Evolutionary conservation across 2,797 vertebrate species (phyloP), one percentile per base, ranked within the genome.

Genomic region (Moxostoma hubbsi): DNA sequence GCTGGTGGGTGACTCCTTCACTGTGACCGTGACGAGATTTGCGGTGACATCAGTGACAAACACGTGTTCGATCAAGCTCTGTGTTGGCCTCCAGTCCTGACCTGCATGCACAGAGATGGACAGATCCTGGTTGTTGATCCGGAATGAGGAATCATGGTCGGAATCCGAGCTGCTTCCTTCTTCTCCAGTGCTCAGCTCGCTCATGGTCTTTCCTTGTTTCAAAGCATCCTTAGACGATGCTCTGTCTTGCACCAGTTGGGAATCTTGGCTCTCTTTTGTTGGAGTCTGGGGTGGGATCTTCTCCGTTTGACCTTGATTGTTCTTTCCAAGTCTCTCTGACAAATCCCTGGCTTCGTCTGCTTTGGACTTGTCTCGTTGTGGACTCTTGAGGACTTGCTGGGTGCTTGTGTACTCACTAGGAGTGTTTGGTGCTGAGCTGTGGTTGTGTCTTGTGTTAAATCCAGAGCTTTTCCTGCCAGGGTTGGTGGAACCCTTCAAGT

Each of bases 1-100:
- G 0, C 98, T 99, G 90, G 98, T 99, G 0, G 98, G 97, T 0
- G 97, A 98, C 88, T 99, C 98, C 86, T 99, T 99, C 80, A 99
- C 98, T 0, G 98, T 99, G 85, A 99, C 98, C 0, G 98, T 99
- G 82, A 99, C 96, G 51, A 99, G 94, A 86, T 99, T 99, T 13
- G 98, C 98, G 0, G 98, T 99, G 89, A 99, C 98, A 0, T 99
- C 98, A 0, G 98, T 99, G 85, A 99, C 98, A 5, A 99, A 99
- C 75, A 99, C 98, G 0, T 99, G 98, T 84, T 99, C 97, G 0
- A 99, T 96, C 86, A 99, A 93, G 77, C 95, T 98, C 45, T 96
- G 94, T 0, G 97, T 91, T 6, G 98, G 98, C 81, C 96, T 98
- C 98, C 98, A 99, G 93, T 98, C 97, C 91, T 98, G 96, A 92